Evolutionary conservation across 2,888 invertebrate species (phyloP).

Genomic region (Scaptomyza parva): DNA sequence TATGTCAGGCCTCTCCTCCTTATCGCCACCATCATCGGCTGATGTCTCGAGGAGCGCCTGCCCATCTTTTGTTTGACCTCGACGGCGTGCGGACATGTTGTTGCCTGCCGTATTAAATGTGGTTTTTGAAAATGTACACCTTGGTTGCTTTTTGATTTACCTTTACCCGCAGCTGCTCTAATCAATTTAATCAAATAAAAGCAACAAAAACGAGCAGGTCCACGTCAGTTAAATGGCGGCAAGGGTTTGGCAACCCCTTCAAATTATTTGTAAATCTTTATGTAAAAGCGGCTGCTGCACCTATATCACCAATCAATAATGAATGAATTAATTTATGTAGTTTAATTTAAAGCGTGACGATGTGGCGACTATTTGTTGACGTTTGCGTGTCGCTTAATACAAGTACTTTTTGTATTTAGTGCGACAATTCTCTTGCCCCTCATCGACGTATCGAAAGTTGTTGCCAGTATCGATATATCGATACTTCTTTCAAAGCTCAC

Average conservation of each 20-base stretch:
- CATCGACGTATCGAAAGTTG: constrained; percentile 24
- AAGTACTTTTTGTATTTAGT: constrained; percentile 47
- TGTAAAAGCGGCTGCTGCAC: not conserved
- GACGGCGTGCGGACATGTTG: constrained; percentile 51
- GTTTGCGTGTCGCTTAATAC: constrained; percentile 36
- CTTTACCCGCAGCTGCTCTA: constrained; percentile 36
- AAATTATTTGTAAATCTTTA: not conserved
- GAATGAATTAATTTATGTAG: constrained; percentile 1
- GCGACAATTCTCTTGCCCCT: constrained; percentile 23
- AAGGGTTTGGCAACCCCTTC: constrained; percentile 3
- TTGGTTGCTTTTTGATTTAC: not conserved
- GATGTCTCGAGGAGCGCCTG: constrained; percentile 25
- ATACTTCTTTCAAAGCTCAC: constrained; percentile 16
- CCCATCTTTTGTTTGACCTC: constrained; percentile 30
- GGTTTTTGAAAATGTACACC: constrained; percentile 3
- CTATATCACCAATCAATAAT: not conserved
- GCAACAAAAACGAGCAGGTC: constrained; percentile 40
- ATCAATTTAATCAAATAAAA: constrained; percentile 14
- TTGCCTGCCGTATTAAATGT: constrained; percentile 1
- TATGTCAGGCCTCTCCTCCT: constrained; percentile 85
- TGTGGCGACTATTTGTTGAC: constrained; percentile 58
- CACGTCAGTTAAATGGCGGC: constrained; percentile 49
- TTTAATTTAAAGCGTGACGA: constrained; percentile 32
- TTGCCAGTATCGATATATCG: constrained; percentile 37
- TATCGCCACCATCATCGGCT: constrained; percentile 49